Evolutionary conservation across 1,140 invertebrate species (phyloP).

Genomic region (Chironomus tepperi): DNA sequence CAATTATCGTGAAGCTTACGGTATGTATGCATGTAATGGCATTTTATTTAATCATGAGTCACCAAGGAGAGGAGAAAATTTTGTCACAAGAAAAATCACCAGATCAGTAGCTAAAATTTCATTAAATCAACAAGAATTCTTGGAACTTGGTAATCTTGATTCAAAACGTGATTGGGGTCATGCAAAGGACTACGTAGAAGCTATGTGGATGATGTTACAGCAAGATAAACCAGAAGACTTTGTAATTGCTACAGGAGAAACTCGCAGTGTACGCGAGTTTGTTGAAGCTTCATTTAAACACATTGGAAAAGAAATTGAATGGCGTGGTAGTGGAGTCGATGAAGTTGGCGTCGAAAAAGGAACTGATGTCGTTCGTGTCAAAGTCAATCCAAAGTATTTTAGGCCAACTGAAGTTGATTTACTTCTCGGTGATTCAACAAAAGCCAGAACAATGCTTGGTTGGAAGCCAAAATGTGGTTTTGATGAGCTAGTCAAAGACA

Average conservation of each 20-base stretch:
- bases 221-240: conserved; percentile 87
- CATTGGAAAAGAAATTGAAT: conserved; percentile 63
- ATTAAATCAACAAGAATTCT: conserved; percentile 72
- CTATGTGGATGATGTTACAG: conserved; percentile 99
- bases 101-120: conserved; percentile 93
- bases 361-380: conserved; percentile 73
- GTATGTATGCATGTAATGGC: conserved; percentile 97
- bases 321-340: conserved; percentile 77
- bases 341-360: conserved; percentile 84
- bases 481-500: conserved; percentile 82
- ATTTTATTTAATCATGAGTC: conserved; percentile 99
- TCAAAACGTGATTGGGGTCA: conserved; percentile 98
- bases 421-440: conserved; percentile 81
- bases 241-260: conserved; percentile 93
- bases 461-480: conserved; percentile 85
- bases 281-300: conserved; percentile 83
- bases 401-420: conserved; percentile 96
- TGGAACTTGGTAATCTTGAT: conserved; percentile 94
- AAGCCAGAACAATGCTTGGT: conserved; percentile 75
- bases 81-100: conserved; percentile 98
- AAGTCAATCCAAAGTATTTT: conserved; percentile 91
- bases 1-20: conserved; percentile 97
- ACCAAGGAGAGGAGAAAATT: conserved; percentile 94
- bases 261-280: conserved; percentile 94
- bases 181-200: conserved; percentile 98